phyloP scores from a whole-genome alignment of 2,113 vertebrate species.

The Procapra przewalskii region DNA sequence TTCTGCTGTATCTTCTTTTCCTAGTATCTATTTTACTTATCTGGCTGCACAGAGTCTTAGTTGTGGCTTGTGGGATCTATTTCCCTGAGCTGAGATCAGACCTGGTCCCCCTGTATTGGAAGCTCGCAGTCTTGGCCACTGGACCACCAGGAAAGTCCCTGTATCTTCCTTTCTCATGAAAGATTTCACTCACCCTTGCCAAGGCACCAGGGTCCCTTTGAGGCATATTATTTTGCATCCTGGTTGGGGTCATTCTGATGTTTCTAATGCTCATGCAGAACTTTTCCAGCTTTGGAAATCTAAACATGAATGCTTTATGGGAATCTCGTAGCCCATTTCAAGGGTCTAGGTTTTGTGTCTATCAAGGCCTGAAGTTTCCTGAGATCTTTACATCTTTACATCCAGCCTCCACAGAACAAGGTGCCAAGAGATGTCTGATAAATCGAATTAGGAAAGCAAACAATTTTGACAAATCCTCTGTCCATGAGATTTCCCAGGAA shows the following conservation, averaged over 20 bases:
- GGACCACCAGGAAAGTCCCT: background rate
- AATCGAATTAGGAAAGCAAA: background rate
- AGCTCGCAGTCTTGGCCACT: background rate
- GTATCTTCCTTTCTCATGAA: background rate
- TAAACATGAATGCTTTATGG: background rate
- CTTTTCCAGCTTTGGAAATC: background rate
- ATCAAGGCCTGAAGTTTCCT: background rate
- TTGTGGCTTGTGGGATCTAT: background rate
- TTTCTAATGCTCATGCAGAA: background rate
- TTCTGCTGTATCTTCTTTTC: background rate
- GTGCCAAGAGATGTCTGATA: background rate
- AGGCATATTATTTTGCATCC: background rate
- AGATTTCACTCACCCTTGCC: background rate
- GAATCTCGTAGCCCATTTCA: background rate
- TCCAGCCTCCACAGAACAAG: background rate
- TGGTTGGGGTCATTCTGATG: background rate
- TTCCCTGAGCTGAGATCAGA: background rate
- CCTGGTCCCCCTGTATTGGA: background rate
- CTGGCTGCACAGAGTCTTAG: background rate
- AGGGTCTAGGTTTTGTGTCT: background rate
- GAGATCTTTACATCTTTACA: background rate
- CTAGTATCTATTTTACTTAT: background rate
- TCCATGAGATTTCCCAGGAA: background rate
- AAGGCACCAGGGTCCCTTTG: background rate
- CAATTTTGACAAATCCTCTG: background rate